Evolutionary conservation across 1,140 invertebrate species (phyloP).

Genomic region (Galendromus occidentalis): DNA sequence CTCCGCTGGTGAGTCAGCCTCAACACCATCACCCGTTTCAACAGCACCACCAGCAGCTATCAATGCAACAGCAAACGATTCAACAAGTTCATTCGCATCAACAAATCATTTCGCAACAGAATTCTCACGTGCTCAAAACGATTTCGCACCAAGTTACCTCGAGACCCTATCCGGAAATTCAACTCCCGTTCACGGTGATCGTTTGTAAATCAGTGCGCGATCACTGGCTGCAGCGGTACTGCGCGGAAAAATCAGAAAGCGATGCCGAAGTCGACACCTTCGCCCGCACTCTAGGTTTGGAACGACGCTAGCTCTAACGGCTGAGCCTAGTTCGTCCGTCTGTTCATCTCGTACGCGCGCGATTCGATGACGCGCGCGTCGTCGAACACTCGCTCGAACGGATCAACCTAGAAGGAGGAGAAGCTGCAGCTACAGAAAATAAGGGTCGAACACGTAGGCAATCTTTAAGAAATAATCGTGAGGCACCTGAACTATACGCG

Average conservation of each 20-base stretch:
- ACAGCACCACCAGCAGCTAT: background rate
- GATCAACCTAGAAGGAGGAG: no score
- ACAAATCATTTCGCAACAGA: background rate
- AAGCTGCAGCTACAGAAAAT: no score
- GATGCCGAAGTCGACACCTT: background rate
- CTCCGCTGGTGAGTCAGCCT: background rate
- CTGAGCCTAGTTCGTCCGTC: background rate
- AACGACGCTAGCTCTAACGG: background rate
- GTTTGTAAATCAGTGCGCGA: slow-evolving; percentile 7
- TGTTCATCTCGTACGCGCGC: background rate
- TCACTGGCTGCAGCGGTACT: background rate
- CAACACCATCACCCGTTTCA: background rate
- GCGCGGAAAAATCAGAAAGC: background rate
- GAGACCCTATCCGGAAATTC: slow-evolving; percentile 5
- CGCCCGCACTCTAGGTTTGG: background rate
- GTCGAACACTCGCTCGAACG: no score
- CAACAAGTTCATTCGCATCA: background rate
- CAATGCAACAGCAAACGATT: background rate
- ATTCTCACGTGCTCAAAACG: background rate
- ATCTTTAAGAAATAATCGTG: no score
- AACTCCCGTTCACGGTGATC: slow-evolving; percentile 4
- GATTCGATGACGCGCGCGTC: no score
- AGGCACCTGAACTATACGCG: no score
- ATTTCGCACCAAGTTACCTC: slow-evolving; percentile 8
- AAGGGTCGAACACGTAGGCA: no score